Evolutionary conservation across 1,140 invertebrate genomes (phyloP).

Genomic region (Physella acuta): DNA sequence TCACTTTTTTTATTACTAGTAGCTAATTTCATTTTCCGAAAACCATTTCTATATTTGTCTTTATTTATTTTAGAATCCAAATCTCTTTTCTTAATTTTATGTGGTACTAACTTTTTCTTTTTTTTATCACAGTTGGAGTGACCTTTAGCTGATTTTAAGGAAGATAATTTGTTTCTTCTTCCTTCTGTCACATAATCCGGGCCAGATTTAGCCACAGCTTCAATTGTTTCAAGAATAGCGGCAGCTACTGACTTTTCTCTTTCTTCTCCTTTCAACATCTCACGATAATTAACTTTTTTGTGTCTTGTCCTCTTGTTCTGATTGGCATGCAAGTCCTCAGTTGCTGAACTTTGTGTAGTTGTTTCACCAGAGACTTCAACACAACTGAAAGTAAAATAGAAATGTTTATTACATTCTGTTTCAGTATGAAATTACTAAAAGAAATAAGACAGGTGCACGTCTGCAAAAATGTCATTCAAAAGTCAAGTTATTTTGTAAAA

Average conservation of each 20-base stretch:
- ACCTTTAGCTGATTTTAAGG: background rate
- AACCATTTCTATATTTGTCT: background rate
- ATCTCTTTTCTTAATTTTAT: slow-evolving; percentile 6
- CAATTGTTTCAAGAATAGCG: slow-evolving; percentile 26
- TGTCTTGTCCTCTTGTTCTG: slow-evolving; percentile 40
- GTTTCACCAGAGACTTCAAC: background rate
- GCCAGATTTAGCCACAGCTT: slow-evolving; percentile 22
- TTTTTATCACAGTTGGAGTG: background rate
- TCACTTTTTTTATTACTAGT: background rate
- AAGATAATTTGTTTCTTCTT: slow-evolving; percentile 20
- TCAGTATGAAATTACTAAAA: too few relatives aligned
- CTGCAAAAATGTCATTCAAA: too few relatives aligned
- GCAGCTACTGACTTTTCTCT: slow-evolving; percentile 4
- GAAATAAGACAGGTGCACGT: too few relatives aligned
- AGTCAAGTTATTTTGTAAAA: too few relatives aligned
- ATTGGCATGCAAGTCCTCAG: background rate
- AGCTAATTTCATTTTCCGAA: background rate
- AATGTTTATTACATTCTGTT: too few relatives aligned
- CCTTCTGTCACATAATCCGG: slow-evolving; percentile 13
- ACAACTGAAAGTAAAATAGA: background rate
- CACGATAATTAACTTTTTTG: slow-evolving; percentile 54
- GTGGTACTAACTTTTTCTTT: background rate
- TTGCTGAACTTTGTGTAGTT: background rate
- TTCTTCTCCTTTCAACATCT: slow-evolving; percentile 48
- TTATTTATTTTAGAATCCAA: background rate